Evolutionary conservation across 2,888 invertebrate genomes (phyloP).

Genomic region (Ferdinandea cuprea): DNA sequence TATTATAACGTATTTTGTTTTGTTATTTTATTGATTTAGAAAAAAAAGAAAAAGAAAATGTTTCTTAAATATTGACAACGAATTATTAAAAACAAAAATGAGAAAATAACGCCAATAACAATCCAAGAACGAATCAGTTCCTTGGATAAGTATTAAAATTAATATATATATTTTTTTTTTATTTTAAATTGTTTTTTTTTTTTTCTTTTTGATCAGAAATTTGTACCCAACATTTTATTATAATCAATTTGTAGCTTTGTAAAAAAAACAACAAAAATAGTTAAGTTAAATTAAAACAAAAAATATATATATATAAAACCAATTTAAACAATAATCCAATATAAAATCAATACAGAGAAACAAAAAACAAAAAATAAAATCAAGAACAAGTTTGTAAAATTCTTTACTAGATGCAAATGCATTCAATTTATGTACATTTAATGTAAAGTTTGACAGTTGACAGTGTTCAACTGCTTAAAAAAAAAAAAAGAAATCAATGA

Average conservation of each 20-base stretch:
- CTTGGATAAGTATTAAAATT: conserved; percentile 50
- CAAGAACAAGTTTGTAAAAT: conserved; percentile 64
- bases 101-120: conserved; percentile 53
- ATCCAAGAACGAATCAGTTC: conserved; percentile 35
- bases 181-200: conserved; percentile 44
- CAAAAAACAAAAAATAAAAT: conserved; percentile 12
- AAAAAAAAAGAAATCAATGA: conserved; percentile 53
- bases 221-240: conserved; percentile 69
- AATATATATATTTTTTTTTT: conserved; percentile 38
- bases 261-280: conserved; percentile 52
- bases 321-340: conserved; percentile 59
- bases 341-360: conserved; percentile 18
- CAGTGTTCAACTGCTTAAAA: conserved; percentile 40
- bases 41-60: conserved; percentile 26
- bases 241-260: conserved; percentile 71
- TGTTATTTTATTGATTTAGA: conserved; percentile 31
- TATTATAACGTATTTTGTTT: neutral
- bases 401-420: conserved; percentile 69
- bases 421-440: conserved; percentile 73
- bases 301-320: too few species aligned
- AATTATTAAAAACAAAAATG: conserved; percentile 46
- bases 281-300: conserved; percentile 70
- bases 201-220: conserved; percentile 54
- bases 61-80: conserved; percentile 68
- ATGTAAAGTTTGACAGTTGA: conserved; percentile 70